Conservation (phyloP, 2,888 invertebrate species). For the Hydriomena furcata region DNA sequence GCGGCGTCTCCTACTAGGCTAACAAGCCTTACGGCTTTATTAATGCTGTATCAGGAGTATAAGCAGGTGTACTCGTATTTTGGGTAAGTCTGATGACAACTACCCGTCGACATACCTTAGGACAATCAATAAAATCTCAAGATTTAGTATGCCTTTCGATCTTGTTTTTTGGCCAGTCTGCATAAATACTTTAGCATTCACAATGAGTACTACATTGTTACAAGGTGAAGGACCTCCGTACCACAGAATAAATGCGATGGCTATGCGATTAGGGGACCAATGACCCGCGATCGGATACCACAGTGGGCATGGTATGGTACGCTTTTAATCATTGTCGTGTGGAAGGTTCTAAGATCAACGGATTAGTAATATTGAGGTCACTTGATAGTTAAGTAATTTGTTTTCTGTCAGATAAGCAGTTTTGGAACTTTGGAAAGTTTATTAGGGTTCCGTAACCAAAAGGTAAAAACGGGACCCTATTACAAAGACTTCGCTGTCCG, state of each 20-base stretch:
- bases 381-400: slow-evolving; percentile 13
- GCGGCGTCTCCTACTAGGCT: too few relatives aligned
- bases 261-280: slow-evolving; percentile 68
- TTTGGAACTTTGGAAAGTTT: neutral
- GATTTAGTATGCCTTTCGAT: too few relatives aligned
- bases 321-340: slow-evolving; percentile 34
- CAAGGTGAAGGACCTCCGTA: slow-evolving; percentile 48
- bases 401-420: slow-evolving; percentile 2
- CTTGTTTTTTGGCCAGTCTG: too few relatives aligned
- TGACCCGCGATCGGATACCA: slow-evolving; percentile 56
- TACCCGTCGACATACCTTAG: too few relatives aligned
- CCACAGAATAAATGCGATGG: slow-evolving; percentile 41
- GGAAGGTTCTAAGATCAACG: slow-evolving; percentile 18
- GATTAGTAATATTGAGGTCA: slow-evolving; percentile 16
- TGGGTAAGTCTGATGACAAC: too few relatives aligned
- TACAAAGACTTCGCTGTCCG: too few relatives aligned
- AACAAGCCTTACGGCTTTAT: too few relatives aligned
- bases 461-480: too few relatives aligned
- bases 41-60: too few relatives aligned
- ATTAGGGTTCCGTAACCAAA: too few relatives aligned
- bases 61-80: too few relatives aligned
- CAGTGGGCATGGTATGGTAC: slow-evolving; percentile 36
- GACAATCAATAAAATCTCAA: too few relatives aligned
- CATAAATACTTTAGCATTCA: slow-evolving; percentile 40
- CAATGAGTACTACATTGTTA: slow-evolving; percentile 25